A percentile compares a stretch with the other conserved stretches of the same genome.
Evolutionary conservation across 2,113 vertebrate species (phyloP).

Genomic region (Clarias batrachus): DNA sequence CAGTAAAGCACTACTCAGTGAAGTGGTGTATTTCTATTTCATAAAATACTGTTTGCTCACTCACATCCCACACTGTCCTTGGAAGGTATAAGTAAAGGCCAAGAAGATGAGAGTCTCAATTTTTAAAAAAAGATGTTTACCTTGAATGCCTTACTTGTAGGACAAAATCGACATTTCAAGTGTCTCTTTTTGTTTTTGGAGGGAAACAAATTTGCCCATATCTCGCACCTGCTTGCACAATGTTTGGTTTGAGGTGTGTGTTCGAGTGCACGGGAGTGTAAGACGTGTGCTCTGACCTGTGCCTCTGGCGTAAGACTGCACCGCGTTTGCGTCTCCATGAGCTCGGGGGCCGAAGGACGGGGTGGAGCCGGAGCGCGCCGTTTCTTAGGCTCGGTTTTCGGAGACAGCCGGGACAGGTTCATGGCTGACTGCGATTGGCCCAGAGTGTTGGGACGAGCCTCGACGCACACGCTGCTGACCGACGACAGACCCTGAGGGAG

Average conservation of each 20-base stretch:
- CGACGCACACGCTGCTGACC: slow-evolving; percentile 67
- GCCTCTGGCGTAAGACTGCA: slow-evolving; percentile 26
- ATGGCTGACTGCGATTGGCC: slow-evolving; percentile 83
- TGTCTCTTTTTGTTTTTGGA: background rate
- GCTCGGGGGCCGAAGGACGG: slow-evolving; percentile 64
- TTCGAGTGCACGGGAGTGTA: background rate
- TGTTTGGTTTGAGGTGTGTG: slow-evolving; percentile 5
- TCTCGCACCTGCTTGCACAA: background rate
- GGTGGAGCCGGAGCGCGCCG: slow-evolving; percentile 85
- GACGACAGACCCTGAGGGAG: slow-evolving; percentile 73
- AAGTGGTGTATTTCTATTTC: background rate
- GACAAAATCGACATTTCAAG: background rate
- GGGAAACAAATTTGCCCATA: no score
- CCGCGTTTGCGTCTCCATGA: slow-evolving; percentile 11
- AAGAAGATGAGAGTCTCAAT: background rate
- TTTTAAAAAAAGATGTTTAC: background rate
- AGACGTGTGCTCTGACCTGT: slow-evolving; percentile 62
- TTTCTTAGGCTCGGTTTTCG: slow-evolving; percentile 80
- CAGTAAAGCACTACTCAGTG: background rate
- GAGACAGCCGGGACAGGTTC: slow-evolving; percentile 79
- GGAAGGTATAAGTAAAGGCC: background rate
- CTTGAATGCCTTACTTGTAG: background rate
- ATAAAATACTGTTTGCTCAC: background rate
- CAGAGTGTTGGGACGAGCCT: slow-evolving; percentile 72
- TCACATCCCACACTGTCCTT: background rate